Evolutionary conservation across 2,888 invertebrate species (phyloP).

Genomic region (Caenorhabditis angaria): DNA sequence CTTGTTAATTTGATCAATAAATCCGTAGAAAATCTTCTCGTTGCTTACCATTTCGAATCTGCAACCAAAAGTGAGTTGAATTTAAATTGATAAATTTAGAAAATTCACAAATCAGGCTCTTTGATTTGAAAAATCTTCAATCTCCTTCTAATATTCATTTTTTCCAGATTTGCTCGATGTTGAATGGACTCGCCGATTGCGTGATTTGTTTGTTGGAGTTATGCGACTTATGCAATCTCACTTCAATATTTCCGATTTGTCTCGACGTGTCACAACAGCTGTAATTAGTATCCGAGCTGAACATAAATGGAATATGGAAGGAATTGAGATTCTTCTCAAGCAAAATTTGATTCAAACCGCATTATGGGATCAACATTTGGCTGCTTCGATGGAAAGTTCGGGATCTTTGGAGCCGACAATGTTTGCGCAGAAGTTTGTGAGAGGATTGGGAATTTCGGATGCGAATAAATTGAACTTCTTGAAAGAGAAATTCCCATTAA

Average conservation of each 20-base stretch:
- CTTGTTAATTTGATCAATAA: conserved; percentile 39
- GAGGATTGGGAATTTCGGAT: conserved; percentile 41
- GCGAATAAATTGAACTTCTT: conserved; percentile 17
- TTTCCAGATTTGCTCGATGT: conserved; percentile 45
- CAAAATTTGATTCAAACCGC: conserved; percentile 82
- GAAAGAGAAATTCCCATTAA: conserved; percentile 48
- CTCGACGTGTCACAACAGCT: conserved; percentile 48
- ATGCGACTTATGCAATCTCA: conserved; percentile 44
- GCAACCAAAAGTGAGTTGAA: conserved; percentile 16
- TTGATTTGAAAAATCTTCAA: too few relatives aligned
- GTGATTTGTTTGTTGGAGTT: conserved; percentile 58
- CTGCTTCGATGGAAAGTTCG: conserved; percentile 85
- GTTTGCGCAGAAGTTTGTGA: conserved; percentile 81
- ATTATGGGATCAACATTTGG: conserved; percentile 84
- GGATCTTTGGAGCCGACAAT: conserved; percentile 79
- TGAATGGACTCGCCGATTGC: conserved; percentile 56
- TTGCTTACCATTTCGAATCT: conserved; percentile 45
- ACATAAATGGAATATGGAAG: conserved; percentile 77
- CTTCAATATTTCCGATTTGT: conserved; percentile 37
- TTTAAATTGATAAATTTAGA: conserved; percentile 1
- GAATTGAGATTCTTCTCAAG: conserved; percentile 86
- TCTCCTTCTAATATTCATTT: too few relatives aligned
- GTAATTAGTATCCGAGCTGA: conserved; percentile 54
- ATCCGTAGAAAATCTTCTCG: conserved; percentile 57
- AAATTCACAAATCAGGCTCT: neutral